Evolutionary conservation across 2,113 vertebrate species (phyloP), one percentile per base, ranked within the genome.

Genomic region (Pelmatolapia mariae): DNA sequence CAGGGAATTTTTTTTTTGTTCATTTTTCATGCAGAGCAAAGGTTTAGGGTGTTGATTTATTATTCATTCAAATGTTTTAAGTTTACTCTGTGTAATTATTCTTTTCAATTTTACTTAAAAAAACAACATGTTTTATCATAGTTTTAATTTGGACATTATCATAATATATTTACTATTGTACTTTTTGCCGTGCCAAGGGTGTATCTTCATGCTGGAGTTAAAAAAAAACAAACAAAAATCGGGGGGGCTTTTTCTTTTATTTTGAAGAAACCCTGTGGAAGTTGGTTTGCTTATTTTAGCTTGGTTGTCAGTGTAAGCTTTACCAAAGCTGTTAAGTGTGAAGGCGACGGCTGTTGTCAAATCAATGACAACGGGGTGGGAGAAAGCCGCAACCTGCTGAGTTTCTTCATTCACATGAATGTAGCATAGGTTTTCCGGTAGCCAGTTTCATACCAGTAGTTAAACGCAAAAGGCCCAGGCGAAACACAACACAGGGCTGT

Each of bases 361-460:
- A 94, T 93, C 79, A 92, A 87, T 82, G 63, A 83, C 80, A 88
- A 84, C 79, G 29, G 10, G 79, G 38, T 61, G 73, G 24, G 40
- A 81, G 57, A 89, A 43, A 86, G 78, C 66, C 82, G 26, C 82
- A 36, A 71, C 76, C 57, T 18, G 71, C n/a, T 4, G 4, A 26
- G 47, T 7, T 43, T 2, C 43, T 63, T 38, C 59, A 68, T 33
- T 71, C 22, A 26, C 61, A 13, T 4, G 19, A 6, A 61, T 36
- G 31, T n/a, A 24, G 40, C 16, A n/a, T 22, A 6, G 9, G 6
- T 50, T 81, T 83, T 47, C 76, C 81, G n/a, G 56, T 33, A 6
- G 52, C 83, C 12, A 85, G 86, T 12, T 83, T 84, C 47, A 88
- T 82, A 68, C 47, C 78, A 22, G 36, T 22, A 24, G 31, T 59